Base-by-base conservation (phyloP, 92 coral and sea anemone species). In the Porites rus region DNA sequence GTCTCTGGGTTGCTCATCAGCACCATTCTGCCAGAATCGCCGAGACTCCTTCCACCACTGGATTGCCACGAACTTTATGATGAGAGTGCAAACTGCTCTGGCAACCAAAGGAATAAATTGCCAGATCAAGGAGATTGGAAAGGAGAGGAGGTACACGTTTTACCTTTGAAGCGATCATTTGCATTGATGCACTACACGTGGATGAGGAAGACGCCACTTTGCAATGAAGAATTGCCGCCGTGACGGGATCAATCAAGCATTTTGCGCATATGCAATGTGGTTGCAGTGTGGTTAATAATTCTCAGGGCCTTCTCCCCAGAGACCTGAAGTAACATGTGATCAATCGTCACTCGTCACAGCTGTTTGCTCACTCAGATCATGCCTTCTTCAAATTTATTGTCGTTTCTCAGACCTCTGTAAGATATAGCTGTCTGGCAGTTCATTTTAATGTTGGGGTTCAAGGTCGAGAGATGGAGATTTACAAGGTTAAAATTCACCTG, bases 381-480 rank as follows among this genome's bases (percentile, higher is more conserved):
- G 91, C 91, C 87, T 64, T 28, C 31, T 28, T 65, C 77, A 53
- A 84, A 84, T 28, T 69, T 43, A 1, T 24, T 89, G 43, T 8
- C 80, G 3, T 89, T 89, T 61, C 54, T 89, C 2, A 63, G 88
- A 22, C 89, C 92, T 0, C 88, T 89, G 3, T 78, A 89, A 38
- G 92, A 89, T 65, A 89, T 89, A 17, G 92, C 89, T 20, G 89
- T 89, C 14, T 89, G 86, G 89, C 89, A 84, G 67, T 89, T 78
- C 56, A 84, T 89, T 77, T 64, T 89, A 7, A 84, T 89, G 86
- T 18, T 64, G 2, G 89, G 86, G 1, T 78, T 22, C 66, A 38
- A 38, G 46, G 20, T 46, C 0, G 60, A 17, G 5, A 65, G 14
- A 19, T 31, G 61, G 46, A 20, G 63, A 46, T n/a, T 8, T 6